phyloP scores from a whole-genome alignment of 2,888 invertebrate genomes.

The Chloroclystis v-ata region DNA sequence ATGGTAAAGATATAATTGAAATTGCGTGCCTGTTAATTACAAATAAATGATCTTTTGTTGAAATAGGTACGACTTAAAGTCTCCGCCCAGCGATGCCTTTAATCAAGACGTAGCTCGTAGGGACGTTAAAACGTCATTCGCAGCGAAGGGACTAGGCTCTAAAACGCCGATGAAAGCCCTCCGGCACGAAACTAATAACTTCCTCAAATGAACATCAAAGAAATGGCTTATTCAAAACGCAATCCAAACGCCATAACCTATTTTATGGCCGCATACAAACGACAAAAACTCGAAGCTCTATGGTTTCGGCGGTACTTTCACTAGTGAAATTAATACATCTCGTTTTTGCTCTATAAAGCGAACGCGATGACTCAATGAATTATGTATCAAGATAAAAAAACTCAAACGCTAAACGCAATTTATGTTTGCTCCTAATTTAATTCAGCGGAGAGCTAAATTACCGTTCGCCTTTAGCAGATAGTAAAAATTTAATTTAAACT shows the following conservation, averaged over 20 bases:
- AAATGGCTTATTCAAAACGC: conserved; percentile 32
- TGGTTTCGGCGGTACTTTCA: conserved; percentile 25
- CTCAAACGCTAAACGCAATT: conserved; percentile 16
- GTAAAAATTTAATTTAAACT: conserved; percentile 25
- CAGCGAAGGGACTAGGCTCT: conserved; percentile 2
- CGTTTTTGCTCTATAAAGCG: conserved; percentile 24
- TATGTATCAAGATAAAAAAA: conserved; percentile 22
- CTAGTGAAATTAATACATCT: conserved; percentile 27
- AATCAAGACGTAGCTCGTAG: not conserved
- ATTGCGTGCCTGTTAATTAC: too few species aligned
- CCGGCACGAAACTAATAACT: conserved; percentile 24
- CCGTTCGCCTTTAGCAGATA: conserved; percentile 18
- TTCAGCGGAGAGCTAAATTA: conserved; percentile 18
- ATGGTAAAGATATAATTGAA: too few species aligned
- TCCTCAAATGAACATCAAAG: conserved; percentile 31
- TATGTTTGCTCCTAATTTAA: conserved; percentile 24
- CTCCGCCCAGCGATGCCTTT: not conserved
- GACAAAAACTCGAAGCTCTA: conserved; percentile 19
- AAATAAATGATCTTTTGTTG: not conserved
- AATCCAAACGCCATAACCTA: conserved; percentile 33
- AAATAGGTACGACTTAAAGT: too few species aligned
- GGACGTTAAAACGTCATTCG: conserved; percentile 11
- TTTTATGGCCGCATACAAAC: conserved; percentile 27
- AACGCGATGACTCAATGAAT: conserved; percentile 27
- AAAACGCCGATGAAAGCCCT: conserved; percentile 17